phyloP scores from a whole-genome alignment of 2,888 invertebrate species.

The Mythimna lalbum region DNA sequence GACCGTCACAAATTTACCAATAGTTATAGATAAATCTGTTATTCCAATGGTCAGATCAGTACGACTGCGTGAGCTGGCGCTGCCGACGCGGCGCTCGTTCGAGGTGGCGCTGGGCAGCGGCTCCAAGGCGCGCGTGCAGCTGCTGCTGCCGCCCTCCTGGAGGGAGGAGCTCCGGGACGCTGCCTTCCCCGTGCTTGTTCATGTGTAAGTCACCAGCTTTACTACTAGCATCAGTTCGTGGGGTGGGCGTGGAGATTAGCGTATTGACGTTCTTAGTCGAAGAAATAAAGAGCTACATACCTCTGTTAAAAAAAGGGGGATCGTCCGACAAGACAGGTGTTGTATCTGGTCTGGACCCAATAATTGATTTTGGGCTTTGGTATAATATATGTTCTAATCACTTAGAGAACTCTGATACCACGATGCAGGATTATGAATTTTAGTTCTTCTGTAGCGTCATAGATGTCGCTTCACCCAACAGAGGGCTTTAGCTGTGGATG shows the following conservation, averaged over 20 bases:
- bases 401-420: not conserved
- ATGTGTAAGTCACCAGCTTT: conserved; percentile 92
- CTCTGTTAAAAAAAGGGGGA: not conserved
- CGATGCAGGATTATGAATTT: no score
- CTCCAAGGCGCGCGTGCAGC: conserved; percentile 96
- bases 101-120: conserved; percentile 97
- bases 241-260: no score
- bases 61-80: conserved; percentile 94
- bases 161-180: conserved; percentile 96
- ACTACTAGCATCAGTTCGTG: no score
- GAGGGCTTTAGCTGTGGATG: no score
- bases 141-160: conserved; percentile 97
- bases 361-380: not conserved
- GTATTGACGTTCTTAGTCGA: no score
- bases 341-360: not conserved
- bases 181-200: conserved; percentile 96
- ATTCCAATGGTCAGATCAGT: conserved; percentile 85
- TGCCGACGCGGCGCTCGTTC: conserved; percentile 95
- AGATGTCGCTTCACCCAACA: not conserved
- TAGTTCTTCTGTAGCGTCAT: not conserved
- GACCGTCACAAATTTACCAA: not conserved
- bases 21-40: no score
- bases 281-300: no score
- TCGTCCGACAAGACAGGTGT: not conserved
- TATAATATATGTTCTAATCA: not conserved